These are phyloP conservation scores for Argyresthia goedartella DNA, from an alignment of 2,888 invertebrate species.

Conservation along the genomic window DNA sequence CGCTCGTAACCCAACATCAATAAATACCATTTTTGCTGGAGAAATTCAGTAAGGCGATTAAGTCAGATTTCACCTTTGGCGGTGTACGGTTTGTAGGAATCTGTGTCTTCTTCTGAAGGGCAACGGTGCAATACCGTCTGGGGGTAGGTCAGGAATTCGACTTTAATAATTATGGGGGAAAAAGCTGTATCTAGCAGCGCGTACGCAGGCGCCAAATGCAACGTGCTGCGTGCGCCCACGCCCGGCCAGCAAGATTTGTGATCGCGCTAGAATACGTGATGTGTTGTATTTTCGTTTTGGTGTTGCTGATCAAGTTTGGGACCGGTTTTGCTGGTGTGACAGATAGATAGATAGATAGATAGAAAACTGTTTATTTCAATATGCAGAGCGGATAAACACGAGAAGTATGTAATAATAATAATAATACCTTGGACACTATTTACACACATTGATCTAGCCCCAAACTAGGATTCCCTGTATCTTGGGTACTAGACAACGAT, in stretches of 20 bases:
- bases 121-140: conserved; percentile 24
- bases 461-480: too few relatives aligned
- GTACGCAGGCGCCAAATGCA: conserved; percentile 58
- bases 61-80: conserved; percentile 51
- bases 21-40: conserved; percentile 15
- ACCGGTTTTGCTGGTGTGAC: too few relatives aligned
- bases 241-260: conserved; percentile 3
- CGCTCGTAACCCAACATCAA: neutral
- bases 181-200: conserved; percentile 14
- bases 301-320: too few relatives aligned
- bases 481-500: too few relatives aligned
- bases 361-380: too few relatives aligned
- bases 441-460: too few relatives aligned
- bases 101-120: conserved; percentile 15
- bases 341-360: too few relatives aligned
- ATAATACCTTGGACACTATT: too few relatives aligned
- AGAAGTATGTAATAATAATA: too few relatives aligned
- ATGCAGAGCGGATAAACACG: too few relatives aligned
- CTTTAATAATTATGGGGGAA: conserved; percentile 56
- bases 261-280: too few relatives aligned
- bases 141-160: conserved; percentile 36
- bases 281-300: too few relatives aligned
- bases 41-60: conserved; percentile 36
- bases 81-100: conserved; percentile 15
- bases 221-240: conserved; percentile 42